A percentile compares a stretch with the other conserved stretches of the same genome.
Conservation (phyloP, 2,113 vertebrate species). For the Strigops habroptila region DNA sequence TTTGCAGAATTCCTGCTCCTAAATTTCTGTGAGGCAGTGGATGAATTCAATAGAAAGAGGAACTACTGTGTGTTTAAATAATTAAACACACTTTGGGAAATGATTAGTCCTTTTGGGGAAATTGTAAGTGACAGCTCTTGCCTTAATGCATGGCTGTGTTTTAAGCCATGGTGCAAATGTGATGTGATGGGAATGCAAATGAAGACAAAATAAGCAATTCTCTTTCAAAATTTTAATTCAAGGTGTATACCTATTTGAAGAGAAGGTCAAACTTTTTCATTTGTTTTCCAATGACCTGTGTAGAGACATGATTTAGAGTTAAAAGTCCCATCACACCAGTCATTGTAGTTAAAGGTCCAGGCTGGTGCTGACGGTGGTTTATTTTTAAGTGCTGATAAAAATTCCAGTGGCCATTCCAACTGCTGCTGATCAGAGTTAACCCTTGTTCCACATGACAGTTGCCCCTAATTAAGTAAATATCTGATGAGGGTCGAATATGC, state of each 20-base stretch:
- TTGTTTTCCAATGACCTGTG: neutral
- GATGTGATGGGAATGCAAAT: neutral
- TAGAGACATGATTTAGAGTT: neutral
- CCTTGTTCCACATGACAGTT: neutral
- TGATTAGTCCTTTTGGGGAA: neutral
- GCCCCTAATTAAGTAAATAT: neutral
- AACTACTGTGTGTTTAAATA: neutral
- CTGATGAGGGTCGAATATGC: neutral
- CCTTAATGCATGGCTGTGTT: neutral
- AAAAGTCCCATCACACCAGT: neutral
- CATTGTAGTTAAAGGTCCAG: neutral
- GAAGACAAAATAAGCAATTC: neutral
- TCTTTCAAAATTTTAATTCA: neutral
- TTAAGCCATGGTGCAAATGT: neutral
- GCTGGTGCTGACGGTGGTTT: neutral
- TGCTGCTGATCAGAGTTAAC: neutral
- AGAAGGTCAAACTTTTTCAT: neutral
- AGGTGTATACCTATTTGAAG: neutral
- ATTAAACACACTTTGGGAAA: neutral
- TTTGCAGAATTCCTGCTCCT: neutral
- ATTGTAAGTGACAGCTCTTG: neutral
- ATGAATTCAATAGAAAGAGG: neutral
- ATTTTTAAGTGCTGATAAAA: constrained; percentile 15
- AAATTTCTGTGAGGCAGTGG: neutral
- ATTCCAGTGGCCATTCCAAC: neutral